Base-by-base conservation (phyloP, 2,113 vertebrate genomes). In the Nesogale talazaci region DNA sequence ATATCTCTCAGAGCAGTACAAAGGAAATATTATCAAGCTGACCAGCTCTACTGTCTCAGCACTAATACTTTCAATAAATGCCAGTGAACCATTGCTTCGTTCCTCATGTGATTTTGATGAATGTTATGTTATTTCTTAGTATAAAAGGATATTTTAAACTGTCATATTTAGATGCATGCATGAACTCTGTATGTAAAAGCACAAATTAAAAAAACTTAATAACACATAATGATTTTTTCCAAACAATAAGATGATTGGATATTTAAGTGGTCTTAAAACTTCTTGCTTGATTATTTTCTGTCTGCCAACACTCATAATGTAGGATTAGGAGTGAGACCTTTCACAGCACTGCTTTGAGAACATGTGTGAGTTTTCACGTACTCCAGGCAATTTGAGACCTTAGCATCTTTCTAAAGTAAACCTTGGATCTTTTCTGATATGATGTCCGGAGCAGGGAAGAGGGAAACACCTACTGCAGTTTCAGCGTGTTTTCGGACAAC, bases 351-450 rank as follows among this genome's bases (percentile, higher is more conserved):
- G 36, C 59, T 85, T 88, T 56, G 31, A 59, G 84, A 83, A 75
- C 82, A 69, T 29, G 82, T 93, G 69, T 19, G 69, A 80, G 38
- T 74, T 95, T 70, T 95, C n/a, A 85, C 79, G 89, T 86, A 72
- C 23, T 72, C 52, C 38, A 83, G 52, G 59, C 29, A 89, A 89
- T 80, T 70, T 97, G 72, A 94, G 83, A 95, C 86, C 23, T 38
- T 90, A 74, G 31, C 52, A 25, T 89, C 63, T 86, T 86, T 61
- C 57, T 85, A 92, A 90, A 40, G 38, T 90, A 88, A 94, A 20
- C 83, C 69, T 82, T 83, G 85, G 36, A 61, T 83, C 81, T 84
- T 61, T 34, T 72, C 65, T 90, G 65, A 84, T 84, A 46, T 46
- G 42, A 46, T 46, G 42, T 46, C 42, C 10, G 42, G 10, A 46